Evolutionary conservation across 2,797 vertebrate genomes (phyloP), one percentile per base, ranked within the genome.

Genomic region (Etheostoma perlongum): DNA sequence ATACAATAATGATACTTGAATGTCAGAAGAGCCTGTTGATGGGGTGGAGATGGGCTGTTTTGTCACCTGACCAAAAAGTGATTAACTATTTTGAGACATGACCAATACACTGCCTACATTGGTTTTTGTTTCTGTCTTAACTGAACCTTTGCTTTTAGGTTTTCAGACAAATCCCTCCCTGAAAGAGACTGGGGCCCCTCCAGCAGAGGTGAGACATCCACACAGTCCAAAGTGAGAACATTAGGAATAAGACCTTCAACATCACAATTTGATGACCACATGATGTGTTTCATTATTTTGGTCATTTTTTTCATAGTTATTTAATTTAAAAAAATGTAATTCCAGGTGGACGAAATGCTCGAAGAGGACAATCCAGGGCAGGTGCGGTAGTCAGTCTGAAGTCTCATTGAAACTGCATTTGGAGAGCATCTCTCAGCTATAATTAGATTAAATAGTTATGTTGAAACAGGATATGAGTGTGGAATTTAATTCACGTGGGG

Each of bases 291-390:
- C 8, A 19, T 52, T 57, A 14, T 49, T 0, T n/a, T 52, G 19
- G 12, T 51, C 25, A 4, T 25, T 15, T 49, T 49, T 63, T 47
- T 44, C 7, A 42, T 62, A 55, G 51, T 62, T 47, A 40, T 40
- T 40, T 11, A 36, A 36, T 36, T 9, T 10, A 36, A 36, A 36
- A 36, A 36, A 36, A 9, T 36, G 80, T 74, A 14, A 61, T 83
- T 75, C 6, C 73, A 96, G 96, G 95, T 66, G 95, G 95, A 77
- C 93, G 93, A 89, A 95, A 85, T 75, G 7, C 84, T 30, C 93
- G 88, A 88, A 93, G 83, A 93, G 93, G 92, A 74, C 91, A 94
- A 60, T 69, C 92, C 67, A 94, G 91, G 76, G 72, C 91, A 66
- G 87, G 91, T 36, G 70, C 81, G 94, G 97, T 97, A 88, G 36